Percentiles rank a stretch among this genome's conserved stretches.
phyloP scores from a whole-genome alignment of 2,113 vertebrate genomes.

The Corythoichthys haematopterus region DNA sequence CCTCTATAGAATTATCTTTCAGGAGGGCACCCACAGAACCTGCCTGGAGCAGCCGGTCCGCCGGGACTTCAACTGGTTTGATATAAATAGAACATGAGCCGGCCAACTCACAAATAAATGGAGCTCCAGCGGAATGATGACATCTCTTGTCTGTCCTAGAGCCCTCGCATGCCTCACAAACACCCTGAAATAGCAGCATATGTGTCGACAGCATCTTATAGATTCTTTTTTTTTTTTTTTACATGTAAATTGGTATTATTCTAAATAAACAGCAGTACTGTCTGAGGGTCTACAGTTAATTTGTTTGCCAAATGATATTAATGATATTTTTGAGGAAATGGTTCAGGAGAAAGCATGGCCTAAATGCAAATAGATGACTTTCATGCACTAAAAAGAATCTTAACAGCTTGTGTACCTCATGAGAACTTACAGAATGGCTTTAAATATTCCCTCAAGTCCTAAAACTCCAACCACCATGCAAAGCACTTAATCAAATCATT shows the following conservation, averaged over 20 bases:
- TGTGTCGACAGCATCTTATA: slow-evolving; percentile 17
- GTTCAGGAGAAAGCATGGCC: not conserved
- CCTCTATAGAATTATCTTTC: slow-evolving; percentile 48
- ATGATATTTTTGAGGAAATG: not conserved
- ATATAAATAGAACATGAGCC: slow-evolving; percentile 69
- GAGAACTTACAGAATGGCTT: not conserved
- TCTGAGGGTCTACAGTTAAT: not conserved
- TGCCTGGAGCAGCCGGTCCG: slow-evolving; percentile 53
- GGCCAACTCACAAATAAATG: slow-evolving; percentile 65
- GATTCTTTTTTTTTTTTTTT: slow-evolving; percentile 12
- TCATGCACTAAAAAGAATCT: not conserved
- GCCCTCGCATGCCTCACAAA: slow-evolving; percentile 43
- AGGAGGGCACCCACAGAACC: slow-evolving; percentile 49
- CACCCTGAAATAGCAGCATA: slow-evolving; percentile 54
- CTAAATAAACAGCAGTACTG: slow-evolving; percentile 3
- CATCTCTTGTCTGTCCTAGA: slow-evolving; percentile 61
- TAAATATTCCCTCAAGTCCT: not conserved
- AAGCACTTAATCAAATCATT: not conserved
- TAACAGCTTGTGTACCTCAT: not conserved
- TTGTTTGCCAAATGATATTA: not conserved
- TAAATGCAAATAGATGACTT: not conserved
- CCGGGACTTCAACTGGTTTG: slow-evolving; percentile 55
- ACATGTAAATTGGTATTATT: slow-evolving; percentile 22
- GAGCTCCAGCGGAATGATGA: slow-evolving; percentile 57
- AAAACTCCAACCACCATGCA: not conserved